phyloP scores from a whole-genome alignment of 2,113 vertebrate genomes.

The Aptenodytes patagonicus region DNA sequence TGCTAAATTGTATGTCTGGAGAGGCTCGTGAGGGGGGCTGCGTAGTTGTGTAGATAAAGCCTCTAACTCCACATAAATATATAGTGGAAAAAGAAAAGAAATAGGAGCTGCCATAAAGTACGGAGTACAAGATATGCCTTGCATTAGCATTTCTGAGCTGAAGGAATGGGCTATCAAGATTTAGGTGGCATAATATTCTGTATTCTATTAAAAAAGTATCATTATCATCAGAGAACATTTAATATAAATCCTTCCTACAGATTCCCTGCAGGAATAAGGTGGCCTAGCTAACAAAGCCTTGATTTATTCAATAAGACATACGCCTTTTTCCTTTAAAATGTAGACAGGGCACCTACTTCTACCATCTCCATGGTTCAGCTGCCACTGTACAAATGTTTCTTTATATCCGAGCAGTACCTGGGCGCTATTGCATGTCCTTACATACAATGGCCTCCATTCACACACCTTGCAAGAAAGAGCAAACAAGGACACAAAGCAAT shows the following conservation, averaged over 20 bases:
- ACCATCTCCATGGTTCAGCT: not conserved
- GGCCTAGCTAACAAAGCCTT: conserved; percentile 35
- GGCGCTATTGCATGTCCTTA: not conserved
- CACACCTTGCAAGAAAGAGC: not conserved
- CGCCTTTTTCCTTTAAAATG: not conserved
- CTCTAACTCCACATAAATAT: not conserved
- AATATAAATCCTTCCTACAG: not conserved
- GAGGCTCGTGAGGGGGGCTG: not conserved
- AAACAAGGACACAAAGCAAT: not conserved
- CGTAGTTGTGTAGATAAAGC: not conserved
- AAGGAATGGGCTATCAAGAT: not conserved
- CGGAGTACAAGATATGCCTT: not conserved
- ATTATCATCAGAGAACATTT: not conserved
- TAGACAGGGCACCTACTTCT: not conserved
- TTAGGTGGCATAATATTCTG: conserved; percentile 17
- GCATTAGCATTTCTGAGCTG: conserved; percentile 8
- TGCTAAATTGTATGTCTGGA: not conserved
- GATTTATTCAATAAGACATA: not conserved
- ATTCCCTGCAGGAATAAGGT: conserved; percentile 30
- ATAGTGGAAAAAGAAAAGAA: not conserved
- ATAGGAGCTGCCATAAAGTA: not conserved
- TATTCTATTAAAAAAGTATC: conserved; percentile 16
- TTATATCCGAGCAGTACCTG: not conserved
- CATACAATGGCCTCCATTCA: not conserved
- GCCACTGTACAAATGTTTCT: not conserved